Conservation (phyloP, 2,797 vertebrate species). For the Sandelia bainsii region DNA sequence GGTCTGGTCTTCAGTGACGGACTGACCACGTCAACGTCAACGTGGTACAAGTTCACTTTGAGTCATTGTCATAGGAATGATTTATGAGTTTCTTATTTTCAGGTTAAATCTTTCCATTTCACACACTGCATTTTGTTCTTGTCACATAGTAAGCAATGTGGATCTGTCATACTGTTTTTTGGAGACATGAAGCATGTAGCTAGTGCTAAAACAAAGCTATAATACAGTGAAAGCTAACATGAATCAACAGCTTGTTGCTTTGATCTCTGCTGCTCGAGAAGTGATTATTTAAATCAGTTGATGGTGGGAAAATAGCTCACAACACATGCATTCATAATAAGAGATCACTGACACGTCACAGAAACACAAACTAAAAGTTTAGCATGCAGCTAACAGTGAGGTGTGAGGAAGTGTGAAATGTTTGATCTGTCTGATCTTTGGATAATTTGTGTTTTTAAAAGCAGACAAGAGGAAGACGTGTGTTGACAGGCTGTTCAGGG, state of each 20-base stretch:
- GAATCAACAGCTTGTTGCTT: slow-evolving; percentile 3
- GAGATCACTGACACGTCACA: not conserved
- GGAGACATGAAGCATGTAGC: not conserved
- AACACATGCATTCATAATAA: not conserved
- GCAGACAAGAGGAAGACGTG: not conserved
- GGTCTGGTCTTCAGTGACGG: too few species aligned
- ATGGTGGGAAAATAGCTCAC: not conserved
- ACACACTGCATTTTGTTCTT: too few species aligned
- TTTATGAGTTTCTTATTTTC: too few species aligned
- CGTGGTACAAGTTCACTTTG: too few species aligned
- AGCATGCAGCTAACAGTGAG: not conserved
- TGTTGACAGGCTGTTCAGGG: slow-evolving; percentile 2
- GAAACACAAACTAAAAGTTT: not conserved
- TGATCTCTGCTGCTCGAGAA: slow-evolving; percentile 1
- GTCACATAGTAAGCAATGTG: too few species aligned
- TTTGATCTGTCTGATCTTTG: not conserved
- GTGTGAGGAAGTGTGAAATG: not conserved
- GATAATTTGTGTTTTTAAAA: slow-evolving; percentile 1
- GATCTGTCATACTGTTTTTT: too few species aligned
- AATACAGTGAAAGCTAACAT: slow-evolving; percentile 12
- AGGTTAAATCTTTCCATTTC: too few species aligned
- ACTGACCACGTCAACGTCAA: too few species aligned
- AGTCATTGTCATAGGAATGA: too few species aligned
- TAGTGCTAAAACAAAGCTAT: slow-evolving; percentile 3
- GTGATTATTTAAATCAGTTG: slow-evolving; percentile 5